Conservation (phyloP, 2,797 vertebrate genomes). For the Ibycter americanus region DNA sequence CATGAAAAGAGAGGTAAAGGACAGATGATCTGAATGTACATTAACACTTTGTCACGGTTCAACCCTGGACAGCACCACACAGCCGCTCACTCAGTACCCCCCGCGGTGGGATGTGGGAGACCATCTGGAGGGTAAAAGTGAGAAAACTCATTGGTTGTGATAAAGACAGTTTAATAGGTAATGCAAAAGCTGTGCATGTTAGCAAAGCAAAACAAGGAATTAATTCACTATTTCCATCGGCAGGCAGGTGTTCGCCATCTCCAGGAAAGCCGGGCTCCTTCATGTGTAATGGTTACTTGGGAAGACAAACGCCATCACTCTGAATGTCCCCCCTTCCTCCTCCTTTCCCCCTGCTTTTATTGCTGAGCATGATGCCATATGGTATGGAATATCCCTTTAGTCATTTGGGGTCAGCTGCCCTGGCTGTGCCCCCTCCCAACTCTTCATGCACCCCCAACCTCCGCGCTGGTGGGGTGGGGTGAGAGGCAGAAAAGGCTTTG, state of each 20-base stretch:
- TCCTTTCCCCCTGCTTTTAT: neutral
- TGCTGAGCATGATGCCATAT: fast-evolving
- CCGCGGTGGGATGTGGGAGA: neutral
- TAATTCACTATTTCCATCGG: fast-evolving
- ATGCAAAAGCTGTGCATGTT: fast-evolving
- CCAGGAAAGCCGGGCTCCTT: neutral
- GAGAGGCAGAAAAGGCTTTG: neutral
- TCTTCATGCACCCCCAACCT: neutral
- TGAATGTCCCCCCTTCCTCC: fast-evolving
- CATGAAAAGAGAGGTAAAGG: neutral
- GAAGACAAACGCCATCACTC: fast-evolving
- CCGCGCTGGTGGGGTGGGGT: fast-evolving
- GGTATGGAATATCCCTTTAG: no score
- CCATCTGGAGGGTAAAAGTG: neutral
- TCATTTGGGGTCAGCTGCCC: neutral
- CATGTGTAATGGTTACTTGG: fast-evolving
- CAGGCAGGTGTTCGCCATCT: neutral
- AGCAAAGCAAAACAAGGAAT: neutral
- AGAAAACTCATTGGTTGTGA: neutral
- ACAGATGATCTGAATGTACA: neutral
- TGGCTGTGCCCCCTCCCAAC: neutral
- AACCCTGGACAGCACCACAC: neutral
- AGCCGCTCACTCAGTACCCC: neutral
- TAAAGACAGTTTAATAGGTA: neutral
- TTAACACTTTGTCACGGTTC: neutral